Percentiles rank a stretch among this genome's conserved stretches.
Conservation (phyloP, 92 coral and sea anemone species). For the Actinostola sp. region DNA sequence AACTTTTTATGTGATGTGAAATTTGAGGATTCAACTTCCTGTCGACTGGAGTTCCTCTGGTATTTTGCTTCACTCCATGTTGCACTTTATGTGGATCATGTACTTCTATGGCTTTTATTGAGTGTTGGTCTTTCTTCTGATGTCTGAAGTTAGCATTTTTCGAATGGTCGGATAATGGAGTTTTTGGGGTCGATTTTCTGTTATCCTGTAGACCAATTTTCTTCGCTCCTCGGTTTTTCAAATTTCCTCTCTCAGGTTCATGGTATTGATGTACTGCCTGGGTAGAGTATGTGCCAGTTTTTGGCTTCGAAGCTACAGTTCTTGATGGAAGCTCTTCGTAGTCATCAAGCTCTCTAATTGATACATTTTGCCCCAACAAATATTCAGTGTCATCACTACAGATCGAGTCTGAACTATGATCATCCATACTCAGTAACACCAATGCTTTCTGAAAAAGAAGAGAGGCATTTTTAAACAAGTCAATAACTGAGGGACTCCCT, state of each 20-base stretch:
- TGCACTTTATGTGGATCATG: background rate
- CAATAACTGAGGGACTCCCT: no score
- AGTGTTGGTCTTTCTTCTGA: conserved; percentile 1
- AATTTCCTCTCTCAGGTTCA: background rate
- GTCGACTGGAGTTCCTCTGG: background rate
- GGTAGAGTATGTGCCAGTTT: conserved; percentile 12
- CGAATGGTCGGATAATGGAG: background rate
- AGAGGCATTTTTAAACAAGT: background rate
- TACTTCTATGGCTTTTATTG: conserved; percentile 3
- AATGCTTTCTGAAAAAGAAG: background rate
- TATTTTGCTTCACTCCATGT: background rate
- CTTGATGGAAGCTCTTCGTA: conserved; percentile 39
- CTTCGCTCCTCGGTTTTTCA: background rate
- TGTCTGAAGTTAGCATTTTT: background rate
- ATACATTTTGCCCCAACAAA: conserved; percentile 88
- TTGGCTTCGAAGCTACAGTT: background rate
- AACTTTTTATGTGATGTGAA: background rate
- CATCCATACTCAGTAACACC: conserved; percentile 59
- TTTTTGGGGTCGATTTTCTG: background rate
- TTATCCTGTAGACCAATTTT: background rate
- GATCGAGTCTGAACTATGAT: conserved; percentile 74
- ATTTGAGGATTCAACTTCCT: background rate
- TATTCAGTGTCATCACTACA: conserved; percentile 97
- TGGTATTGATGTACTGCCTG: background rate
- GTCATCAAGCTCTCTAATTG: conserved; percentile 89